Evolutionary conservation across 2,113 vertebrate genomes (phyloP), one percentile per base, ranked within the genome.

Genomic region (Myrmophylax atrothorax): DNA sequence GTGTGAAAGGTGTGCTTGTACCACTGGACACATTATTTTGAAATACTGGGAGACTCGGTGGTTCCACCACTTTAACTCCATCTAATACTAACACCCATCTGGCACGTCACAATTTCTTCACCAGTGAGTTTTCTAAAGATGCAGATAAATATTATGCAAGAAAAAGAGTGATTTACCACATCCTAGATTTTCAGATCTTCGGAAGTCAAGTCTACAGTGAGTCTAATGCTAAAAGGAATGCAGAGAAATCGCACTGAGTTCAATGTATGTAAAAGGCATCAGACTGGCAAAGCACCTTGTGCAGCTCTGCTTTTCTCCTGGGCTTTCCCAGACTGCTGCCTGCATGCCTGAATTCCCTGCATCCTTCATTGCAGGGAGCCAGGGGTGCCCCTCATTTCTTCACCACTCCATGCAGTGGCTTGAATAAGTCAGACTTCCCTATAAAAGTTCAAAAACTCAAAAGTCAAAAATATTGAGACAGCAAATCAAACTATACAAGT

Each of bases 381-480:
- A 40, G 25, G 25, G 35, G 31, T 74, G 81, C 62, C 90, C 63
- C 72, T 81, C 53, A 35, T 1, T 77, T 88, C 75, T 44, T 55
- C 31, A 60, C 29, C 72, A 31, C 74, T 84, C 94, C 31, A 88
- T 84, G 63, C 63, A 84, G 78, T 55, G 10, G 67, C 33, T 60
- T 60, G 66, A 62, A 47, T 66, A 94, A 91, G 72, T 84, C 90
- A 89, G 19, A 74, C 42, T 94, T 94, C 64, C 73, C 23, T 59
- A 49, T 69, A 83, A 88, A 94, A 89, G 69, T 78, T 88, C 81
- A 81, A 90, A 93, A 69, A 14, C 64, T 29, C 28, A 23, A 25
- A 59, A 85, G 10, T 44, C 23, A 68, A 87, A 75, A 80, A 29
- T n/a, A 90, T 12, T 72, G 38, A 64, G 77, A 92, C 20, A 50